These are phyloP conservation scores for Gymnoscopelus braueri DNA, from an alignment of 2,797 vertebrate genomes.

Conservation along the genomic window DNA sequence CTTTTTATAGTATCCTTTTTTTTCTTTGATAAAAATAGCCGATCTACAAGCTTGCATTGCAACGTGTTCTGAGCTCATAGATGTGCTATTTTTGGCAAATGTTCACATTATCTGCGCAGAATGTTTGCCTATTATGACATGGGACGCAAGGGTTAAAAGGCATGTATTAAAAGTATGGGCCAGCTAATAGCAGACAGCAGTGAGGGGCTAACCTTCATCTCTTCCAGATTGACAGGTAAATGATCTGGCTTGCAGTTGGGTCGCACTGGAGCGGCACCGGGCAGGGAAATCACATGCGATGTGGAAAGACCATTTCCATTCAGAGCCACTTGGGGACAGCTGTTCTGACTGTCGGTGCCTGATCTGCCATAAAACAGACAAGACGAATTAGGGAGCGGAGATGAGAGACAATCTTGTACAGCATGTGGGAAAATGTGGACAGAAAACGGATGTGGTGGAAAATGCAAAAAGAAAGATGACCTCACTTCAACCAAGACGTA, in stretches of 20 bases:
- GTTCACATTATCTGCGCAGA: too few species aligned
- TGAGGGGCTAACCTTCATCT: slow-evolving; percentile 89
- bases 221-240: slow-evolving; percentile 90
- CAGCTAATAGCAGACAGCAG: slow-evolving; percentile 2
- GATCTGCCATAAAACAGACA: slow-evolving; percentile 74
- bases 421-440: slow-evolving; percentile 40
- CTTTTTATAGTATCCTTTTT: not conserved
- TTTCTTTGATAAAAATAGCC: too few species aligned
- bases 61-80: too few species aligned
- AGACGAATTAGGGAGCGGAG: slow-evolving; percentile 60
- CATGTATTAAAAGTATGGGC: not conserved
- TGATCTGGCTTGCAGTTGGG: slow-evolving; percentile 83
- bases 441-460: slow-evolving; percentile 59
- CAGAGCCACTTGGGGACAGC: slow-evolving; percentile 73
- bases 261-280: slow-evolving; percentile 57
- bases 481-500: slow-evolving; percentile 20
- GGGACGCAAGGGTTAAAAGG: not conserved
- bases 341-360: slow-evolving; percentile 84
- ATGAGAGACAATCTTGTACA: slow-evolving; percentile 40
- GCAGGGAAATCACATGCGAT: slow-evolving; percentile 47
- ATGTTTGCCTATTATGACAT: too few species aligned
- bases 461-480: slow-evolving; percentile 34
- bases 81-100: too few species aligned
- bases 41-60: too few species aligned
- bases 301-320: slow-evolving; percentile 69